Evolutionary conservation across 2,797 vertebrate genomes (phyloP).

Genomic region (Anniella stebbinsi): DNA sequence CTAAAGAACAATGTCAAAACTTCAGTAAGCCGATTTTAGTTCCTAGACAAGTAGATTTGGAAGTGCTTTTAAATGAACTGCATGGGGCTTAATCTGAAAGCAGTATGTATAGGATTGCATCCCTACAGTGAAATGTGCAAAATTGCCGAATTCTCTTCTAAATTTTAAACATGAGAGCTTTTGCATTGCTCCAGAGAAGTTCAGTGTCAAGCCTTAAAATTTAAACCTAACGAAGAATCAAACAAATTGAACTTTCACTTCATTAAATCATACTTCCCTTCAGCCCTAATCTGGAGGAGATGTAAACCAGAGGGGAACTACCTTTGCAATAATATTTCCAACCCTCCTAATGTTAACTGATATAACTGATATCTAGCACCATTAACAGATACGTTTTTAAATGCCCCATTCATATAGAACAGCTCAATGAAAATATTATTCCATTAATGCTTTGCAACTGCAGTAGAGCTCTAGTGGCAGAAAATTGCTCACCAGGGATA

Average conservation of each 20-base stretch:
- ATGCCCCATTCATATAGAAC: conserved; percentile 51
- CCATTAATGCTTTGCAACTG: conserved; percentile 70
- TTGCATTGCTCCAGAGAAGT: neutral
- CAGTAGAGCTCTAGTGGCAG: conserved; percentile 66
- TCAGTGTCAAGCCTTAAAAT: neutral
- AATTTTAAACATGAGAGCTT: neutral
- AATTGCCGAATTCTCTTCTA: neutral
- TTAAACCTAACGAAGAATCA: neutral
- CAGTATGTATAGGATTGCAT: neutral
- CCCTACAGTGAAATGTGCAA: neutral
- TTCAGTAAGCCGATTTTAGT: neutral
- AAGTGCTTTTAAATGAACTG: neutral
- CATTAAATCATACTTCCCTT: conserved; percentile 10
- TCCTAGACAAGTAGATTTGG: neutral
- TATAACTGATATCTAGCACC: conserved; percentile 62
- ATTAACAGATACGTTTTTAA: conserved; percentile 56
- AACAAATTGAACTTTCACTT: neutral
- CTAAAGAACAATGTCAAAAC: neutral
- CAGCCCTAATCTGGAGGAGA: neutral
- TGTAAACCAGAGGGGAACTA: neutral
- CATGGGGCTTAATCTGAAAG: neutral
- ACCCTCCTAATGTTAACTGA: conserved; percentile 12
- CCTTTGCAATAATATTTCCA: conserved; percentile 23
- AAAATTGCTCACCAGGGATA: conserved; percentile 74
- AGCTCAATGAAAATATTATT: conserved; percentile 67